phyloP scores from a whole-genome alignment of 2,888 invertebrate genomes.

The Aphodius sticticus region DNA sequence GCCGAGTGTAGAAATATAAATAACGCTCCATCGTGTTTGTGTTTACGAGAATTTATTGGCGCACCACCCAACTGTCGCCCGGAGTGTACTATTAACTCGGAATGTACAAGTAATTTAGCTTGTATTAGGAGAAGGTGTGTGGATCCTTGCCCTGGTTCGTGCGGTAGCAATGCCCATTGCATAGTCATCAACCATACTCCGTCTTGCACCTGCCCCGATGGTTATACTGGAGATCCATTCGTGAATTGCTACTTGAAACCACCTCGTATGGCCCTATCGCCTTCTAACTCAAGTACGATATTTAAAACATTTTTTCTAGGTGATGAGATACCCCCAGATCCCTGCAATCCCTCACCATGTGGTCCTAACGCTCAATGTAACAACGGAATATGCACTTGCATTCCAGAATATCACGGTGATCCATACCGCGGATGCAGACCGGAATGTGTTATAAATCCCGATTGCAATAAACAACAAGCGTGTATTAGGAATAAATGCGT shows the following conservation, averaged over 20 bases:
- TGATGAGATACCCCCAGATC: conserved; percentile 52
- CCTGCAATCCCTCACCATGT: conserved; percentile 75
- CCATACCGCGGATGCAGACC: conserved; percentile 81
- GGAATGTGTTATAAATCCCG: conserved; percentile 81
- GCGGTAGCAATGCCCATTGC: conserved; percentile 77
- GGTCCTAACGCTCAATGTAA: conserved; percentile 79
- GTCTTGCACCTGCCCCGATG: conserved; percentile 70
- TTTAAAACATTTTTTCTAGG: not conserved
- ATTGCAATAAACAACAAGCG: conserved; percentile 78
- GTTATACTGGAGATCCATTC: conserved; percentile 67
- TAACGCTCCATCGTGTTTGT: conserved; percentile 71
- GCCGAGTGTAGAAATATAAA: conserved; percentile 66
- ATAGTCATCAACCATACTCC: conserved; percentile 80
- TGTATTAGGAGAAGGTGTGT: conserved; percentile 80
- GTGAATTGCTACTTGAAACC: conserved; percentile 59
- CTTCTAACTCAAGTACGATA: not conserved
- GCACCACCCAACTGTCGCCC: conserved; percentile 72
- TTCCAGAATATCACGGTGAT: conserved; percentile 80
- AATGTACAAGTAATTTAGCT: conserved; percentile 76
- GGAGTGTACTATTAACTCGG: conserved; percentile 76
- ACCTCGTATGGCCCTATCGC: conserved; percentile 41
- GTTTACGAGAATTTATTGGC: conserved; percentile 70
- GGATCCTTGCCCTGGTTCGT: conserved; percentile 81
- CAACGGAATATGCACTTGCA: conserved; percentile 77
- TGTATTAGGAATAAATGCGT: conserved; percentile 82